These are phyloP conservation scores for Xestia ashworthii DNA, from an alignment of 2,888 invertebrate genomes.

Conservation along the genomic window DNA sequence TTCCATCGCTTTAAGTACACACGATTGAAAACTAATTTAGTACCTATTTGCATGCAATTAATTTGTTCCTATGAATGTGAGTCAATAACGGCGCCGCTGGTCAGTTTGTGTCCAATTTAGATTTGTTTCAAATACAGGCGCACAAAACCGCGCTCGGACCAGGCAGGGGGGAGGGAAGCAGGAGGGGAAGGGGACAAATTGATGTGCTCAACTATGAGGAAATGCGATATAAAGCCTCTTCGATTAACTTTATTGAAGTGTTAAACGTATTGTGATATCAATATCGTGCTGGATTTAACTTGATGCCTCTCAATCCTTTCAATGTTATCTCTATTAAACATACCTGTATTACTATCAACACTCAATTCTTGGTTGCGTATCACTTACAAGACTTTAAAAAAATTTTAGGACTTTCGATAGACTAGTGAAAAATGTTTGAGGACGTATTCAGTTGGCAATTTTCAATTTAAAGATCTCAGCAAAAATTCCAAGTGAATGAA, in stretches of 20 bases:
- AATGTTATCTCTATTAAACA: background rate
- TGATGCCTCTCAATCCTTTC: background rate
- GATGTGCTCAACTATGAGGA: constrained; percentile 32
- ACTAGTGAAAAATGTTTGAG: background rate
- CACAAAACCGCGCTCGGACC: constrained; percentile 14
- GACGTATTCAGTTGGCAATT: background rate
- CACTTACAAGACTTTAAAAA: too few species aligned
- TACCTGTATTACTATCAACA: background rate
- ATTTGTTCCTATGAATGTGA: background rate
- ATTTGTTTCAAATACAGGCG: constrained; percentile 25
- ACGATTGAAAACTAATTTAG: background rate
- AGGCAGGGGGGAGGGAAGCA: background rate
- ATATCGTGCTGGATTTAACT: constrained; percentile 3
- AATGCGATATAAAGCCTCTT: constrained; percentile 22
- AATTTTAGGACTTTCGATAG: background rate
- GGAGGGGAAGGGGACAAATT: background rate
- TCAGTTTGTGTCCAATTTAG: constrained; percentile 18
- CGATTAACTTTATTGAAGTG: constrained; percentile 1
- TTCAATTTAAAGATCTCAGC: background rate
- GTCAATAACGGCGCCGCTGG: background rate
- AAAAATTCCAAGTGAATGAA: background rate
- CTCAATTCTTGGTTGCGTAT: background rate
- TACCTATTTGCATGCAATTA: background rate
- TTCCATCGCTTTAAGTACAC: background rate
- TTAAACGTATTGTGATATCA: background rate